Evolutionary conservation across 2,113 vertebrate species (phyloP), one percentile per base, ranked within the genome.

Genomic region (Machaerirhynchus nigripectus): DNA sequence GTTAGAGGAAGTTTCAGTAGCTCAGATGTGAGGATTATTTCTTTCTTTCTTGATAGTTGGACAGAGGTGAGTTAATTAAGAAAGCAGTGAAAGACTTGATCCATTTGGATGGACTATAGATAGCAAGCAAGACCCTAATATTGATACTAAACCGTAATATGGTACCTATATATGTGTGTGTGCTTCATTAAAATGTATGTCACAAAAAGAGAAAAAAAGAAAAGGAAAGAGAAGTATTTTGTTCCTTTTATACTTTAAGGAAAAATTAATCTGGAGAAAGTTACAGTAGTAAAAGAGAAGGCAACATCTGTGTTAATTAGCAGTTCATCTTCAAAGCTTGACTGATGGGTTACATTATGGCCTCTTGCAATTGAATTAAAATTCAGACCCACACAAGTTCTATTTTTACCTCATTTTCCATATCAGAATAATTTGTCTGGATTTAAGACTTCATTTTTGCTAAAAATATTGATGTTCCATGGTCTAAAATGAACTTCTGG

Each of bases 281-380:
- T 84, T 89, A 64, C 24, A 73, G 40, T 87, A 90, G 52, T 91
- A 84, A 68, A 91, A 96, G 52, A 8, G 50, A 96, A 93, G 82
- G 67, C 60, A 87, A 93, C 61, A 87, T 94, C 95, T 94, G 67
- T 93, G 81, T 89, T 96, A 96, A 96, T 96, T 95, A 95, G 93
- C 89, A 89, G 67, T 93, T 96, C 59, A 68, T 94, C 89, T 96
- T 95, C 89, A 85, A 73, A 77, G 49, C 75, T 76, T 96, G 84
- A 95, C 70, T 80, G 73, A 90, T 84, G 46, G 68, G 57, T 93
- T 95, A 85, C 65, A 87, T 89, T 94, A 91, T 91, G 64, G 55
- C 74, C 39, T 68, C 52, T 75, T 78, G 69, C 91, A 90, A 74
- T 63, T 84, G 40, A 94, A 95, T 94, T 94, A 86, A 64, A 64